Percentiles rank a stretch among this genome's conserved stretches.
These are phyloP conservation scores for Pogonocherus hispidulus DNA, from an alignment of 2,888 invertebrate species.

Conservation along the genomic window DNA sequence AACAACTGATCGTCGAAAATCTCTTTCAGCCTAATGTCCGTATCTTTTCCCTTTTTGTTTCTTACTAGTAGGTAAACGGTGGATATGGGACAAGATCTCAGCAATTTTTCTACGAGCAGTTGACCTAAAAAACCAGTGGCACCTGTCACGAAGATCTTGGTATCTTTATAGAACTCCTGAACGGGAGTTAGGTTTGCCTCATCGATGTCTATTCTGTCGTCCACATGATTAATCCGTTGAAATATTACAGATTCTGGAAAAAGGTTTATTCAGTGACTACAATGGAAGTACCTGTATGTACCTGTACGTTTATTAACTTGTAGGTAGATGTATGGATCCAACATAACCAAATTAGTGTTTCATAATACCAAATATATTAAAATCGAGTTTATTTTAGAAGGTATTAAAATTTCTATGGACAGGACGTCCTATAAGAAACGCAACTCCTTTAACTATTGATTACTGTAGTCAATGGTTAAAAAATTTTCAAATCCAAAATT, in stretches of 20 bases:
- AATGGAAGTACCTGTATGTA: too few species aligned
- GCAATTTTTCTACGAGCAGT: slow-evolving; percentile 74
- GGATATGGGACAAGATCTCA: slow-evolving; percentile 72
- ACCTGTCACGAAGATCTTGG: slow-evolving; percentile 67
- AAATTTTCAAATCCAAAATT: too few species aligned
- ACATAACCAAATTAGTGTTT: too few species aligned
- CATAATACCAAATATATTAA: too few species aligned
- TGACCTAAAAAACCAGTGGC: slow-evolving; percentile 73
- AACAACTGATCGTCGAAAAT: slow-evolving; percentile 80
- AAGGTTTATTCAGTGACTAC: too few species aligned
- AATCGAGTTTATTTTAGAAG: too few species aligned
- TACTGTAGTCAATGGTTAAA: too few species aligned
- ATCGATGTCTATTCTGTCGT: neutral
- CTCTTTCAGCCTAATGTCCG: slow-evolving; percentile 76
- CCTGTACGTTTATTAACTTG: too few species aligned
- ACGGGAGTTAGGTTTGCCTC: slow-evolving; percentile 50
- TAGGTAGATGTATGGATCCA: too few species aligned
- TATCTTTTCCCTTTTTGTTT: slow-evolving; percentile 75
- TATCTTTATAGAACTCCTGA: slow-evolving; percentile 65
- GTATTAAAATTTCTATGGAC: too few species aligned
- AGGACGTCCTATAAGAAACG: too few species aligned
- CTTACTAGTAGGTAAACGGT: slow-evolving; percentile 73
- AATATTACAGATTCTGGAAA: neutral
- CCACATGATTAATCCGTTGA: neutral
- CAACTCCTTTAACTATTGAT: too few species aligned